A percentile compares a stretch with the other conserved stretches of the same genome.
Conservation (phyloP, 2,797 vertebrate species). For the Manis crassicaudata region DNA sequence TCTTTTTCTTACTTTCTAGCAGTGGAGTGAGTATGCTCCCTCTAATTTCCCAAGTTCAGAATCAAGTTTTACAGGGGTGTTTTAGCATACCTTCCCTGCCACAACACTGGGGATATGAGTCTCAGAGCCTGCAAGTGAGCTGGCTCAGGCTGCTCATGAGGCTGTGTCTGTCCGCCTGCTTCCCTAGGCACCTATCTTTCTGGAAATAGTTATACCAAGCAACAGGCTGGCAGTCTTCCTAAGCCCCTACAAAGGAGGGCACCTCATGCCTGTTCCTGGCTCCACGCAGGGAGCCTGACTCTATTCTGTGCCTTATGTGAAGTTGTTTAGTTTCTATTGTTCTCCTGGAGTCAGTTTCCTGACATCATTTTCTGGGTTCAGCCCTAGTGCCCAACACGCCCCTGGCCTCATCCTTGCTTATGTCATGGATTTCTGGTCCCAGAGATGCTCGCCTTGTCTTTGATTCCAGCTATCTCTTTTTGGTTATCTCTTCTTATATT, state of each 20-base stretch:
- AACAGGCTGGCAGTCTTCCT: not conserved
- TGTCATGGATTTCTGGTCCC: not conserved
- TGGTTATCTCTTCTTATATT: conserved; percentile 8
- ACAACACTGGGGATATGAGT: not conserved
- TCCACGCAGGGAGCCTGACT: not conserved
- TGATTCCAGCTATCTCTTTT: not conserved
- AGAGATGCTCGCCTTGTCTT: not conserved
- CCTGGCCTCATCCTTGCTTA: not conserved
- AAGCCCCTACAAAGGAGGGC: not conserved
- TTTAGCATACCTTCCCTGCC: not conserved
- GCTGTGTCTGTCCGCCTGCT: not conserved
- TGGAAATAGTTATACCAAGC: not conserved
- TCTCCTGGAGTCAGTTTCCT: not conserved
- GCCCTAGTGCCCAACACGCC: not conserved
- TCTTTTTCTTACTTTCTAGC: not conserved
- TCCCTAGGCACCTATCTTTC: not conserved
- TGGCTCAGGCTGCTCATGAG: not conserved
- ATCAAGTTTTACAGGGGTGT: not conserved
- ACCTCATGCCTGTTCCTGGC: not conserved
- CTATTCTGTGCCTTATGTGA: not conserved
- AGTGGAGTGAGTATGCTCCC: not conserved
- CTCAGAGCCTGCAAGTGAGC: not conserved
- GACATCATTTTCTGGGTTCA: not conserved
- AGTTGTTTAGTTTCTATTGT: not conserved
- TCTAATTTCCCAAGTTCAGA: too few species aligned